These are phyloP conservation scores for Lepas anatifera DNA, from an alignment of 2,888 invertebrate species.

Conservation along the genomic window DNA sequence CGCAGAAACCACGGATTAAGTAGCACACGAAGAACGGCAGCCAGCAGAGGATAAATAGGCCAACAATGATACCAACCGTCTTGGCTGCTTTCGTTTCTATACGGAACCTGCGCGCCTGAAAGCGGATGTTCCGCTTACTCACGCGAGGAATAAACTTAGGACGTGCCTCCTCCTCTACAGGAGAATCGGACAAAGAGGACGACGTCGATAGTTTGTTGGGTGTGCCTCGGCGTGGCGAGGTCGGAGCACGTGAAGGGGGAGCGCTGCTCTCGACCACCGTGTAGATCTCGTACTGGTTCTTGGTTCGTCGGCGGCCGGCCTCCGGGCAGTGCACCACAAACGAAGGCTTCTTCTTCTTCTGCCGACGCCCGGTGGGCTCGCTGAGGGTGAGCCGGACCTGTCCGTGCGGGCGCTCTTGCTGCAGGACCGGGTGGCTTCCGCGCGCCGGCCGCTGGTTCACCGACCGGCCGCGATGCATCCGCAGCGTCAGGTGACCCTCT, in stretches of 20 bases:
- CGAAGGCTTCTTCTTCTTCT: constrained; percentile 15
- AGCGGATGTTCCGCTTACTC: constrained; percentile 81
- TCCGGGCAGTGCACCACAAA: constrained; percentile 18
- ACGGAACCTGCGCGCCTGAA: constrained; percentile 72
- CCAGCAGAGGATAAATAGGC: constrained; percentile 95
- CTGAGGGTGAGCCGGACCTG: constrained; percentile 13
- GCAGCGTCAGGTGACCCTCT: constrained; percentile 57
- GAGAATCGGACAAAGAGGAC: not conserved
- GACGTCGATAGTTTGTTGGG: constrained; percentile 14
- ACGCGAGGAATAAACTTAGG: constrained; percentile 31
- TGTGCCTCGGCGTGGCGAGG: constrained; percentile 9
- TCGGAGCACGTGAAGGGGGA: constrained; percentile 14
- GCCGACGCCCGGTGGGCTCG: not conserved
- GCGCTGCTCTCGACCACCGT: constrained; percentile 17
- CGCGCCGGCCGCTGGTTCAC: constrained; percentile 15
- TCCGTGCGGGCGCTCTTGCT: not conserved
- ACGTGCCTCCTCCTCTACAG: constrained; percentile 11
- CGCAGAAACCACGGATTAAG: constrained; percentile 75
- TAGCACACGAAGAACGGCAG: constrained; percentile 94
- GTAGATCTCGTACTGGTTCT: constrained; percentile 17
- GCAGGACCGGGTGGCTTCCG: constrained; percentile 17
- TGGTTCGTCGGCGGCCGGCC: constrained; percentile 13
- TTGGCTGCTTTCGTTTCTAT: constrained; percentile 97
- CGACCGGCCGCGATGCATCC: constrained; percentile 67
- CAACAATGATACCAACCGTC: constrained; percentile 91